Percentiles rank a stretch among this genome's conserved stretches.
Conservation (phyloP, 2,113 vertebrate species). For the Pachycephala philippinensis region DNA sequence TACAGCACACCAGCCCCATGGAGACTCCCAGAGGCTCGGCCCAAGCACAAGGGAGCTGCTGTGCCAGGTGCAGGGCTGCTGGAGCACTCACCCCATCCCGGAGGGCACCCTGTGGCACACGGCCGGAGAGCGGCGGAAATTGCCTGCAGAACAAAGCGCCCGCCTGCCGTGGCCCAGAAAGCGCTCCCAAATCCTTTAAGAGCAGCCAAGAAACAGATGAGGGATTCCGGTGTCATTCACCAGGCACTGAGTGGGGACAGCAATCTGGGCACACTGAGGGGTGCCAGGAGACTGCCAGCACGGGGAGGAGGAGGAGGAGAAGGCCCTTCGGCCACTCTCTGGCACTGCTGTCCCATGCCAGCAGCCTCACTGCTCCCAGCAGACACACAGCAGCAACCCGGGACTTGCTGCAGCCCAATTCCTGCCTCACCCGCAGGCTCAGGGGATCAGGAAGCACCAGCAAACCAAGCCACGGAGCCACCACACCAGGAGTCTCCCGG, state of each 20-base stretch:
- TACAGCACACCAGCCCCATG: not conserved
- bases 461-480: not conserved
- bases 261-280: fast-evolving
- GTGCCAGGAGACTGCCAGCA: not conserved
- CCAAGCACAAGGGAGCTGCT: not conserved
- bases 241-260: not conserved
- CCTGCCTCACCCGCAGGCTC: not conserved
- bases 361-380: not conserved
- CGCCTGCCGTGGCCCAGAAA: not conserved
- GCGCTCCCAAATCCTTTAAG: not conserved
- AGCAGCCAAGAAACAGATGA: not conserved
- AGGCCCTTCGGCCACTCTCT: fast-evolving
- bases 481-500: not conserved
- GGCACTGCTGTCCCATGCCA: not conserved
- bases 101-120: not conserved
- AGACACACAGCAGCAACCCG: not conserved
- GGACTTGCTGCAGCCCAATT: not conserved
- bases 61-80: not conserved
- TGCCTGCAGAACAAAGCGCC: fast-evolving
- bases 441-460: not conserved
- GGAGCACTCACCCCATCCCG: fast-evolving
- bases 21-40: not conserved
- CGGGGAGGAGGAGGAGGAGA: not conserved
- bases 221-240: not conserved
- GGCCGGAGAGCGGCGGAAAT: not conserved